phyloP scores from a whole-genome alignment of 92 coral and sea anemone species.

The Plumapathes pennacea region DNA sequence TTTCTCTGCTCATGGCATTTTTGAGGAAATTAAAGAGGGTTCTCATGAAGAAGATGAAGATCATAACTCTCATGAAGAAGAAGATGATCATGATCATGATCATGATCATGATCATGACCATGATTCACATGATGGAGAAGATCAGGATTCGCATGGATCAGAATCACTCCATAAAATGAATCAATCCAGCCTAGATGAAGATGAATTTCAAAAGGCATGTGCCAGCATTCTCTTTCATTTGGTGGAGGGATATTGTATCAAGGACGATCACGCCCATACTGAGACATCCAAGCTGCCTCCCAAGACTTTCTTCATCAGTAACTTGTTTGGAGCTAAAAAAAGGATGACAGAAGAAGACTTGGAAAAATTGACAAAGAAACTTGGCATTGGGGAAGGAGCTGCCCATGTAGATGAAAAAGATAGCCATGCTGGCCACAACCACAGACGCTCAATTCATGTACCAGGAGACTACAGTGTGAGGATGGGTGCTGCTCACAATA shows the following conservation, averaged over 20 bases:
- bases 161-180: conserved; percentile 21
- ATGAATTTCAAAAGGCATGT: conserved; percentile 70
- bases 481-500: neutral
- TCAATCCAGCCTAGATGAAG: conserved; percentile 42
- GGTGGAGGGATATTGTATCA: conserved; percentile 66
- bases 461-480: neutral
- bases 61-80: neutral
- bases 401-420: neutral
- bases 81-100: neutral
- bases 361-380: conserved; percentile 26
- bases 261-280: conserved; percentile 40
- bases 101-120: neutral
- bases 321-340: conserved; percentile 36
- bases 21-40: too few species aligned
- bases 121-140: conserved; percentile 4
- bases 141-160: conserved; percentile 7
- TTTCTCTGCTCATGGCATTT: too few species aligned
- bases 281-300: conserved; percentile 43
- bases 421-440: conserved; percentile 27
- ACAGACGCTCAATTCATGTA: conserved; percentile 40
- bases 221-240: conserved; percentile 70
- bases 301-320: conserved; percentile 54
- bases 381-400: conserved; percentile 38
- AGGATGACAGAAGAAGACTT: conserved; percentile 55
- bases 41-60: too few species aligned